Base-by-base conservation (phyloP, 2,113 vertebrate genomes). In the Chloropsis cyanopogon region DNA sequence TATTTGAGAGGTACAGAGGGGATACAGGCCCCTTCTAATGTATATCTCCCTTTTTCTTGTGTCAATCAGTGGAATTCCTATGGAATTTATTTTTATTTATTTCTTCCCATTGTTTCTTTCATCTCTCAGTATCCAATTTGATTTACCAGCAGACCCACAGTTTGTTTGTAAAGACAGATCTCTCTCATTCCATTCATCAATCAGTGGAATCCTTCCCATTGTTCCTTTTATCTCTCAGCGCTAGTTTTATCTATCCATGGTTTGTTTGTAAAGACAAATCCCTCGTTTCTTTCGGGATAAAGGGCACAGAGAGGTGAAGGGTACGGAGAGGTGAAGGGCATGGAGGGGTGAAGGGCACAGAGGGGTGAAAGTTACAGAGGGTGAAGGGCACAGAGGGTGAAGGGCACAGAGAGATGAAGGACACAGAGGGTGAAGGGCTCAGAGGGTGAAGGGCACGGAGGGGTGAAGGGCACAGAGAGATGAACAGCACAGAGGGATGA, bases 311-410 rank as follows among this genome's bases (percentile, higher is more conserved):
- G 42, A 20, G 20, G 4, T 68, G 24, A 68, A 21, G 24, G 65
- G 39, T 19, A 44, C 2, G 1, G 28, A 14, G 19, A 42, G 22
- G 2, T 46, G 22, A 52, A 39, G 46, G 46, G 10, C n/a, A 35
- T 4, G 2, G 33, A 9, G 61, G 6, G 2, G 3, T 44, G 21
- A 24, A 46, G 31, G 64, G 16, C 31, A 24, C 7, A 8, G 11
- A 13, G 9, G 4, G 33, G 4, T 54, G n/a, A n/a, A n/a, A n/a
- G n/a, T n/a, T n/a, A 24, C 7, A 8, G 11, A 13, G 9, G 4
- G 33, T 37, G 12, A 63, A 63, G 60, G 18, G 37, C 60, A 41
- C 0, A 0, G 20, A 15, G 20, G 39, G 4, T 65, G 14, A 47
- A n/a, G 64, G 42, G 11, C 31, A 46, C 7, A 3, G 13, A 10